Base-by-base conservation (phyloP, 2,888 invertebrate genomes). In the Nomada flava region DNA sequence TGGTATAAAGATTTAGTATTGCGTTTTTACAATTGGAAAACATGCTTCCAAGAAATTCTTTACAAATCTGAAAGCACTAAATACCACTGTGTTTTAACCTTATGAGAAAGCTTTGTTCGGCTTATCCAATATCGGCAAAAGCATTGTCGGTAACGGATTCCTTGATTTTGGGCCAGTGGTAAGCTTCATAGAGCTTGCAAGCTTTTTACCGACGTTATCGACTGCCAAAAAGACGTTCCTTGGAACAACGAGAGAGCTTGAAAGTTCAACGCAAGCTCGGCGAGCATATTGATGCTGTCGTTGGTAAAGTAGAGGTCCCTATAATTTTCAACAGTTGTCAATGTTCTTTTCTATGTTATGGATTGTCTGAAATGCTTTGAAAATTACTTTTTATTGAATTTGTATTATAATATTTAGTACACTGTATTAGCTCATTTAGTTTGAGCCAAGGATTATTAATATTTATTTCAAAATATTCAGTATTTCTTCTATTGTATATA, bases 201-300 rank as follows among this genome's bases (percentile, higher is more conserved):
- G 64, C 65, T 44, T n/a, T 72, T 60, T 65, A 75, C 75, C 83
- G 79, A 82, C 79, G 11, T 82, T 83, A 83, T 73, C 83, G 83
- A 82, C 82, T 29, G 73, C 53, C 29, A 63, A 65, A 65, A 65
- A 52, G 42, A 7, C 20, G 10, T 26, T 20, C 13, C 11, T 5
- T 13, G 11, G 36, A 52, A 10, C 44, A 59, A 4, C 42, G 1
- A 42, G n/a, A 2, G 20, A 36, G 50, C 52, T 53, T 64, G 76
- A 52, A 74, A 67, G 67, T 47, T 63, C 47, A 1, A 47, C 11
- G 47, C 5, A 42, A 26, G 18, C 55, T 47, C 23, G 26, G 47
- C 4, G 0, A 26, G 2, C 3, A 53, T 18, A n/a, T 44, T 60
- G 3, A 20, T 9, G 53, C 64, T 70, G 23, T 59, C 15, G 79